Percentiles rank a stretch among this genome's conserved stretches.
These are phyloP conservation scores for Oreochromis niloticus DNA, from an alignment of 2,113 vertebrate genomes.

Conservation along the genomic window DNA sequence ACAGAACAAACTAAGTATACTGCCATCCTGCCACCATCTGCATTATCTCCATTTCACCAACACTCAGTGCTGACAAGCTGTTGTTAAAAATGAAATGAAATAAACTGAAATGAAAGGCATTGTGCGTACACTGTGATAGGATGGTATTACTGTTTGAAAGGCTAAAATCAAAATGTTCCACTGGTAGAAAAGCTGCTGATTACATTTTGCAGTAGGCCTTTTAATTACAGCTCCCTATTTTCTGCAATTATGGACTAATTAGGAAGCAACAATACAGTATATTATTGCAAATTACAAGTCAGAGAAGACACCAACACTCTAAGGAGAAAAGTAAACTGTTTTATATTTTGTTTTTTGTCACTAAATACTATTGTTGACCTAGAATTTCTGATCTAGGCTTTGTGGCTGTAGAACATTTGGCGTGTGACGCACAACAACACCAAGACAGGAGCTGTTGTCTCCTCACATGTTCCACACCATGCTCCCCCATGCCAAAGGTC, in stretches of 20 bases:
- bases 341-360: not conserved
- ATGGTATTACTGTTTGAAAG: not conserved
- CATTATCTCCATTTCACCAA: not conserved
- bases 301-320: not conserved
- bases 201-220: constrained; percentile 1
- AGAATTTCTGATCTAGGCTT: not conserved
- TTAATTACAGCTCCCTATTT: constrained; percentile 1
- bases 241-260: constrained; percentile 5
- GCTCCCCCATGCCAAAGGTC: not conserved
- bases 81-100: not conserved
- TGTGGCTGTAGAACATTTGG: not conserved
- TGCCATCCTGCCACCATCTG: not conserved
- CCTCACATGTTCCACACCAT: not conserved
- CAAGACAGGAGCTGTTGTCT: not conserved
- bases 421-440: not conserved
- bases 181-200: not conserved
- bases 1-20: not conserved
- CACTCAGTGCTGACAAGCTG: not conserved
- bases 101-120: not conserved
- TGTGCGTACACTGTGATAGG: not conserved
- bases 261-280: not conserved
- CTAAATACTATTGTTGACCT: not conserved
- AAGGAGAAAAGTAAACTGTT: not conserved
- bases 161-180: not conserved
- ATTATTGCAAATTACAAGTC: constrained; percentile 6